Percentiles rank a stretch among this genome's conserved stretches.
phyloP scores from a whole-genome alignment of 2,797 vertebrate genomes.

The Squalus acanthias region DNA sequence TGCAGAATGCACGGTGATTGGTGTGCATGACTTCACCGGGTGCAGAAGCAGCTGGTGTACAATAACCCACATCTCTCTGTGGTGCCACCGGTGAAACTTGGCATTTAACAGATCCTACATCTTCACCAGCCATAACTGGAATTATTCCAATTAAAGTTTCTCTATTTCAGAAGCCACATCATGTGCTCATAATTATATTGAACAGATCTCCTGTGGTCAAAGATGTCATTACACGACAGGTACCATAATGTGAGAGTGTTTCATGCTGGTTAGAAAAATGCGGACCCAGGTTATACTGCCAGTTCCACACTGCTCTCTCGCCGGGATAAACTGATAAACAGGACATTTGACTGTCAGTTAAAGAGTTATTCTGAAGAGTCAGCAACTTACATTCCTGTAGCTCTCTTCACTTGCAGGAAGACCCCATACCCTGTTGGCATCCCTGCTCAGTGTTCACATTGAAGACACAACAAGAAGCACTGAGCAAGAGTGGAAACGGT shows the following conservation, averaged over 20 bases:
- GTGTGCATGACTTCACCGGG: neutral
- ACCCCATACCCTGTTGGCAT: neutral
- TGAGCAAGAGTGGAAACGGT: neutral
- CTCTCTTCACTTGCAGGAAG: neutral
- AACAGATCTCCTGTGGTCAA: neutral
- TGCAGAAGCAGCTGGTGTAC: neutral
- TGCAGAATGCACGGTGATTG: neutral
- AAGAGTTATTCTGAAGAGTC: neutral
- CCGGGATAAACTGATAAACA: neutral
- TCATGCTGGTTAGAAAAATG: neutral
- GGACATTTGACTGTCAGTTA: neutral
- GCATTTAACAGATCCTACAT: neutral
- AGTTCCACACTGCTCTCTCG: neutral
- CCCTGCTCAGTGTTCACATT: no score
- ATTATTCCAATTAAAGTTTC: neutral
- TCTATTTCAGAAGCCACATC: neutral
- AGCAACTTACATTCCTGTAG: neutral
- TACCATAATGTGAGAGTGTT: neutral
- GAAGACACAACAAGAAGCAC: neutral
- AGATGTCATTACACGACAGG: neutral
- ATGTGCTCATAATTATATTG: neutral
- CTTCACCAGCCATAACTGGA: neutral
- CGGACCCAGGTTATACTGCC: neutral
- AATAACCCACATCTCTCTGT: neutral
- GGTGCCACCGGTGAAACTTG: neutral